A percentile compares a stretch with the other conserved stretches of the same genome.
Conservation (phyloP, 2,888 invertebrate species). For the Lagria hirta region DNA sequence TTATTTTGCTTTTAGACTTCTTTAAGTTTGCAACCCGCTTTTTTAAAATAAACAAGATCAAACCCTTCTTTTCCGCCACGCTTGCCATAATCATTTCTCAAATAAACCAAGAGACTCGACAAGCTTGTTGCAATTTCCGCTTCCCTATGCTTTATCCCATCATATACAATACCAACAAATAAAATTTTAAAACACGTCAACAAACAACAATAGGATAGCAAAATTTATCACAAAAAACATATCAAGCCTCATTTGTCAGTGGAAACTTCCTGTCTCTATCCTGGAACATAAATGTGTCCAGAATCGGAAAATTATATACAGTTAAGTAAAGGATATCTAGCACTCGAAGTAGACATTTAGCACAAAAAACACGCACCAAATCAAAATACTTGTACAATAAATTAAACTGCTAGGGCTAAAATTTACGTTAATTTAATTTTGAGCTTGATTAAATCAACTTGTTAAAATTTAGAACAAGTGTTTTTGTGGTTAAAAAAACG, state of each 20-base stretch:
- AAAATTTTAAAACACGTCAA: too few species aligned
- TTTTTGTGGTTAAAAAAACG: too few species aligned
- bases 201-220: too few species aligned
- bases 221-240: conserved; percentile 21
- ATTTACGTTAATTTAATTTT: conserved; percentile 20
- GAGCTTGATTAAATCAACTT: conserved; percentile 7
- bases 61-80: too few species aligned
- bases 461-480: conserved; percentile 16
- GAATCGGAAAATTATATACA: conserved; percentile 25
- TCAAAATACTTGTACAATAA: conserved; percentile 19
- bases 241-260: conserved; percentile 29
- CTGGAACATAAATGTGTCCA: conserved; percentile 25
- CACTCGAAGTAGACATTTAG: conserved; percentile 27
- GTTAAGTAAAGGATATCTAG: conserved; percentile 27
- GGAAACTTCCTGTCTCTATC: conserved; percentile 24
- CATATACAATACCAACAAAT: too few species aligned
- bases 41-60: too few species aligned
- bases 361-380: conserved; percentile 19
- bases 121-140: too few species aligned
- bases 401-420: conserved; percentile 13
- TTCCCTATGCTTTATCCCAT: too few species aligned
- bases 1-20: too few species aligned
- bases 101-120: too few species aligned
- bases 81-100: too few species aligned
- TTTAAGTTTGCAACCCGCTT: too few species aligned